These are phyloP conservation scores for Melieria picta DNA, from an alignment of 2,888 invertebrate genomes.

Conservation along the genomic window DNA sequence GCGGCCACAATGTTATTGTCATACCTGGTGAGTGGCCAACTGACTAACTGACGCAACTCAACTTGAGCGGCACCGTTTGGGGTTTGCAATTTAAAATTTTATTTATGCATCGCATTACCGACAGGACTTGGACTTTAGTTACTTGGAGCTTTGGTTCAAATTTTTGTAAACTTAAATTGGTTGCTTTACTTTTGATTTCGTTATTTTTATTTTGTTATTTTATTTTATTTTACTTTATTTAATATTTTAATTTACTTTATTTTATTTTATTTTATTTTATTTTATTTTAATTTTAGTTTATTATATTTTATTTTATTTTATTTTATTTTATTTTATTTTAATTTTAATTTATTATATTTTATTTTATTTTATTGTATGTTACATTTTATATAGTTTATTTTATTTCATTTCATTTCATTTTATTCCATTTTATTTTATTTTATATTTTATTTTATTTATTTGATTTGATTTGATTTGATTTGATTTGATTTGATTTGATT, in stretches of 20 bases:
- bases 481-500: slow-evolving; percentile 9
- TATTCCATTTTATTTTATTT: neutral
- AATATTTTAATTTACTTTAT: too few species aligned
- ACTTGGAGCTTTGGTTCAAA: neutral
- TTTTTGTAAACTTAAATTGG: too few species aligned
- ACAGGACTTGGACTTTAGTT: neutral
- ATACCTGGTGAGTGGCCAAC: slow-evolving; percentile 49
- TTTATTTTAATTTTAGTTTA: too few species aligned
- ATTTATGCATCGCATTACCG: neutral
- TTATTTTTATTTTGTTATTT: too few species aligned
- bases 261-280: too few species aligned
- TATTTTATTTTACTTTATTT: too few species aligned
- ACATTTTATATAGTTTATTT: neutral
- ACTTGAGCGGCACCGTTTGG: neutral
- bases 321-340: too few species aligned
- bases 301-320: too few species aligned
- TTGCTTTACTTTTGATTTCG: too few species aligned
- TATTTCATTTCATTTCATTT: neutral
- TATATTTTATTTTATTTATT: slow-evolving; percentile 10
- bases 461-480: slow-evolving; percentile 14
- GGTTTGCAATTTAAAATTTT: slow-evolving; percentile 22
- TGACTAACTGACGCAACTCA: neutral
- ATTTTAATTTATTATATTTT: too few species aligned
- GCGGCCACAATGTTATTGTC: slow-evolving; percentile 50
- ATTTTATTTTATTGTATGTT: too few species aligned